Conservation (phyloP, 2,888 invertebrate species). For the Hoplodrina blanda region DNA sequence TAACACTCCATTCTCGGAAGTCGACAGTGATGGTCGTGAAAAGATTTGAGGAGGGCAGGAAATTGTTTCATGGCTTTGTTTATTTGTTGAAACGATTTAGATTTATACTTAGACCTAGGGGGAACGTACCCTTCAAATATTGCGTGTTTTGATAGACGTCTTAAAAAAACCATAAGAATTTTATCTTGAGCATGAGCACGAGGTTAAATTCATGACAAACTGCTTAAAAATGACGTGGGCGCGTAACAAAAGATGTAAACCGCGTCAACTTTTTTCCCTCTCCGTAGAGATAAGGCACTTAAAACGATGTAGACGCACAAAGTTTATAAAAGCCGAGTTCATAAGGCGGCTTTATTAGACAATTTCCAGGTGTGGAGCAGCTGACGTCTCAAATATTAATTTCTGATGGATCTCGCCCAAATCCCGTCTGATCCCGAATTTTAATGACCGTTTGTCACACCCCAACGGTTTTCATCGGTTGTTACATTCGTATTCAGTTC, state of each 20-base stretch:
- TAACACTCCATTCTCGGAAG: constrained; percentile 48
- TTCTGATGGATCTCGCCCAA: constrained; percentile 80
- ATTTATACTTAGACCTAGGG: constrained; percentile 1
- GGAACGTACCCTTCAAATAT: not conserved
- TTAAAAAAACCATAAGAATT: constrained; percentile 25
- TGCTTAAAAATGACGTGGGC: constrained; percentile 56
- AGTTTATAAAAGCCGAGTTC: constrained; percentile 85
- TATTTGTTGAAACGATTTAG: constrained; percentile 31
- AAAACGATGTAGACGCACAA: constrained; percentile 75
- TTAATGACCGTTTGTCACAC: constrained; percentile 74
- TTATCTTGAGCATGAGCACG: constrained; percentile 3
- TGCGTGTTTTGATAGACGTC: constrained; percentile 4
- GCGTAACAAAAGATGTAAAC: constrained; percentile 66
- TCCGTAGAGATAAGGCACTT: constrained; percentile 72
- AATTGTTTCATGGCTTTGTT: constrained; percentile 40
- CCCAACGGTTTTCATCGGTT: constrained; percentile 68
- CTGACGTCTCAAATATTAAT: constrained; percentile 86
- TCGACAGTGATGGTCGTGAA: constrained; percentile 36
- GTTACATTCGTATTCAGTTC: constrained; percentile 76
- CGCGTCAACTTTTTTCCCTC: constrained; percentile 68
- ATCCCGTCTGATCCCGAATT: constrained; percentile 75
- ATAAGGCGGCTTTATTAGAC: constrained; percentile 86
- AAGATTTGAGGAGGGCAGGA: constrained; percentile 37
- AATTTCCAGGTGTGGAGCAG: constrained; percentile 85
- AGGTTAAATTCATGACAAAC: constrained; percentile 28